These are phyloP conservation scores for Myopa tessellatipennis DNA, from an alignment of 2,888 invertebrate genomes.

Conservation along the genomic window DNA sequence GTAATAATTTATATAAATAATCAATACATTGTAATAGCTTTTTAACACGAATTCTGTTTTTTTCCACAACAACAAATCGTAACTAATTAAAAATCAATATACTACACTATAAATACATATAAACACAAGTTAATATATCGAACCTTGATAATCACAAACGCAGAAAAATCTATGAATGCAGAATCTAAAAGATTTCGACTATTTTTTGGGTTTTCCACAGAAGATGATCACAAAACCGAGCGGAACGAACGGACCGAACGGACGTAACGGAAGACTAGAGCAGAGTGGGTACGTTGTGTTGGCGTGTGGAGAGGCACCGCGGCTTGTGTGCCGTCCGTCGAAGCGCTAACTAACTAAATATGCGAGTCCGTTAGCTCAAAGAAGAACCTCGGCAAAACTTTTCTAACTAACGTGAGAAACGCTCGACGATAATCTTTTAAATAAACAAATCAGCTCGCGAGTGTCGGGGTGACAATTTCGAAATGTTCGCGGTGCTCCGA, in stretches of 20 bases:
- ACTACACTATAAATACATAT: neutral
- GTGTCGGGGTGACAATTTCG: no score
- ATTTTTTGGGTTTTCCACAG: no score
- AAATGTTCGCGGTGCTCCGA: neutral
- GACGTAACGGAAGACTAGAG: neutral
- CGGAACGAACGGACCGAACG: neutral
- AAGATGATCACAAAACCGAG: neutral
- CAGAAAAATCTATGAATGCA: neutral
- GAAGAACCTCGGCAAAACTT: neutral
- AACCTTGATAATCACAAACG: constrained; percentile 8
- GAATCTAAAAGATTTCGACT: no score
- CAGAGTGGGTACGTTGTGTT: neutral
- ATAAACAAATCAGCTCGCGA: neutral
- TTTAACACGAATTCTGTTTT: neutral
- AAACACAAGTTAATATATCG: neutral
- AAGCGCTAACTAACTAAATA: constrained; percentile 16
- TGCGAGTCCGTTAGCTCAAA: neutral
- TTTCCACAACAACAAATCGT: neutral
- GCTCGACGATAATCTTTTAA: neutral
- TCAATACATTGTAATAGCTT: neutral
- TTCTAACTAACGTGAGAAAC: neutral
- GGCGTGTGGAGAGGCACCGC: neutral
- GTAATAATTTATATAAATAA: no score
- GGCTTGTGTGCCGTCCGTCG: constrained; percentile 21
- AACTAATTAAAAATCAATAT: constrained; percentile 32